Evolutionary conservation across 2,113 vertebrate genomes (phyloP).

Genomic region (Hipposideros armiger): DNA sequence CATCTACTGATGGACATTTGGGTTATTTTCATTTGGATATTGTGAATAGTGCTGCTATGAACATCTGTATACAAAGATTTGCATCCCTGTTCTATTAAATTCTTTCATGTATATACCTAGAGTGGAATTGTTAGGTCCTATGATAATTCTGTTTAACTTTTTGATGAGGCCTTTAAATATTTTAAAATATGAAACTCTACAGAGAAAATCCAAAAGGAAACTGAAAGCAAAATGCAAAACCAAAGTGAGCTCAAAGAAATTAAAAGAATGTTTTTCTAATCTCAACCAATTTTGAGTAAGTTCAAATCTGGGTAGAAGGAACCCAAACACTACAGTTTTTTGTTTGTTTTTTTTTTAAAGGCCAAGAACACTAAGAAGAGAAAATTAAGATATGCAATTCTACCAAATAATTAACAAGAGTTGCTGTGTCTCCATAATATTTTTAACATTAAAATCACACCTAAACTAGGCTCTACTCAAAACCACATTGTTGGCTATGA

Average conservation of each 20-base stretch:
- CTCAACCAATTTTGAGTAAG: background rate
- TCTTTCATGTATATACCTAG: background rate
- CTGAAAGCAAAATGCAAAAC: constrained; percentile 51
- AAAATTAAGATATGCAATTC: background rate
- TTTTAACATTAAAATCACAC: constrained; percentile 54
- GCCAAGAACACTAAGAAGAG: background rate
- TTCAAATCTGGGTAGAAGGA: constrained; percentile 11
- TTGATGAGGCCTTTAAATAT: background rate
- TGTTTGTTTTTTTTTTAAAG: constrained; percentile 7
- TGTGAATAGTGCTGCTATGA: background rate
- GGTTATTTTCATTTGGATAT: background rate
- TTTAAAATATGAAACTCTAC: background rate
- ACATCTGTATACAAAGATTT: background rate
- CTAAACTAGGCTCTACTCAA: no score
- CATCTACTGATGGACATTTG: background rate
- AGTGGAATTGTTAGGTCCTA: background rate
- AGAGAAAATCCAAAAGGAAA: constrained; percentile 31
- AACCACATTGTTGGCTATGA: background rate
- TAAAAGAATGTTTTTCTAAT: background rate
- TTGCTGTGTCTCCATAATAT: background rate
- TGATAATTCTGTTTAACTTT: background rate
- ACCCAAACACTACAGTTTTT: background rate
- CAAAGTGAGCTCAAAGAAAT: background rate
- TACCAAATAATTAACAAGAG: background rate
- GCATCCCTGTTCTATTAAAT: background rate